A percentile compares a stretch with the other conserved stretches of the same genome.
Conservation (phyloP, 2,888 invertebrate genomes). For the Carcina quercana region DNA sequence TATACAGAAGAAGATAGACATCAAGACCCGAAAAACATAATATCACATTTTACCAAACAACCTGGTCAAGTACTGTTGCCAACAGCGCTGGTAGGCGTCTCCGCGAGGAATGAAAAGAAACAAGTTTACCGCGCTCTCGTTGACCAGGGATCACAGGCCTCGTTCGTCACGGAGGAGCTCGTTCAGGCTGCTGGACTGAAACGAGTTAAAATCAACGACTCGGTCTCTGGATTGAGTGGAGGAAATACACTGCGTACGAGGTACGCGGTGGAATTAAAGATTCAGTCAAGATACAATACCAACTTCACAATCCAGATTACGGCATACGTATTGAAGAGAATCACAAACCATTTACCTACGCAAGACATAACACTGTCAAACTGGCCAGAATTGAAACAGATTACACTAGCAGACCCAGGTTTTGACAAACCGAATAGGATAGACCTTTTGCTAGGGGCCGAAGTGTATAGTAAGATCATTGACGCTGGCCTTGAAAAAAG, state of each 20-base stretch:
- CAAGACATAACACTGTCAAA: background rate
- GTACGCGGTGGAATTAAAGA: slow-evolving; percentile 1
- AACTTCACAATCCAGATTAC: slow-evolving; percentile 1
- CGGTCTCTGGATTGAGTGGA: slow-evolving; percentile 1
- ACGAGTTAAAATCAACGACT: background rate
- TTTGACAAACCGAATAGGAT: slow-evolving; percentile 10
- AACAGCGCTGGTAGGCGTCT: slow-evolving; percentile 6
- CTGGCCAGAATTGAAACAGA: background rate
- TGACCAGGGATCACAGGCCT: slow-evolving; percentile 10
- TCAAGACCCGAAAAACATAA: background rate
- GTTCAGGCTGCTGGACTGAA: slow-evolving; percentile 1
- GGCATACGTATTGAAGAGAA: slow-evolving; percentile 2
- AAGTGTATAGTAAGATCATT: slow-evolving; percentile 10
- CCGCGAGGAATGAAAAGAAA: slow-evolving; percentile 3
- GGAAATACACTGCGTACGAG: background rate
- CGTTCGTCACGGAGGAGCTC: slow-evolving; percentile 3
- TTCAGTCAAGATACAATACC: slow-evolving; percentile 2
- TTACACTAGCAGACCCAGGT: slow-evolving; percentile 8
- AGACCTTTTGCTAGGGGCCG: slow-evolving; percentile 11
- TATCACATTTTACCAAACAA: background rate
- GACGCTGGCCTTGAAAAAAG: slow-evolving; percentile 12
- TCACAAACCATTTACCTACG: background rate
- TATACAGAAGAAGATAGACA: too few relatives aligned
- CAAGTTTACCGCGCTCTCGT: slow-evolving; percentile 6
- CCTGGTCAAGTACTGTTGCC: slow-evolving; percentile 5